Evolutionary conservation across 1,140 invertebrate species (phyloP), one percentile per base, ranked within the genome.

Genomic region (Anastatus disparis): DNA sequence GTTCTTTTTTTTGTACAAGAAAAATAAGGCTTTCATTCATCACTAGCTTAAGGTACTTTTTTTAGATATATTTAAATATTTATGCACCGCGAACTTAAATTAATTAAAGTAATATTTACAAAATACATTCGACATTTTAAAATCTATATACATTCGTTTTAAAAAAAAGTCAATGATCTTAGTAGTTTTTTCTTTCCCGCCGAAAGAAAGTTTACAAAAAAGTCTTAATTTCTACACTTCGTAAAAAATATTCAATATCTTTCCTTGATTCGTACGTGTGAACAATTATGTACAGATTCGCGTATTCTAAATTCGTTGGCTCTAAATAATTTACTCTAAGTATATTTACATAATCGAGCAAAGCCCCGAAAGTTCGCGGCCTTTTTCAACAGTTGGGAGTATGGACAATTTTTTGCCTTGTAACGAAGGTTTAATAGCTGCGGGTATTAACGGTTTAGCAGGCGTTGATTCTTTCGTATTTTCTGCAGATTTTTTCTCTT

Each of bases 321-420:
- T n/a, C n/a, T n/a, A n/a, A n/a, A n/a, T n/a, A n/a, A n/a, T n/a
- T n/a, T 24, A 12, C 22, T 17, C 17, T 59, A 44, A 42, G n/a
- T 44, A 12, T 82, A 82, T 83, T 93, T 90, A 96, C 94, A 96
- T 95, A 72, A 96, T 93, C 20, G 91, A 91, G 85, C 94, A 96
- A 48, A 96, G 84, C 27, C 91, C 94, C 7, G 93, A 95, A 4
- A 94, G 84, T 81, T 96, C 94, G 50, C 87, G 88, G 27, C 93
- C 94, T 82, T 90, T 91, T 55, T 88, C 85, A 22, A 93, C 88
- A 1, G 90, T 89, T 6, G 93, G 92, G 73, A 92, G 87, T 76
- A 89, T 89, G 56, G 89, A 90, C 26, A 96, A 83, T 74, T 90
- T 89, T 46, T 90, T 87, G 65, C 90, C 90, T 75, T 89, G 87